A percentile compares a stretch with the other conserved stretches of the same genome.
Conservation (phyloP, 2,888 invertebrate species). For the Agelastica alni region DNA sequence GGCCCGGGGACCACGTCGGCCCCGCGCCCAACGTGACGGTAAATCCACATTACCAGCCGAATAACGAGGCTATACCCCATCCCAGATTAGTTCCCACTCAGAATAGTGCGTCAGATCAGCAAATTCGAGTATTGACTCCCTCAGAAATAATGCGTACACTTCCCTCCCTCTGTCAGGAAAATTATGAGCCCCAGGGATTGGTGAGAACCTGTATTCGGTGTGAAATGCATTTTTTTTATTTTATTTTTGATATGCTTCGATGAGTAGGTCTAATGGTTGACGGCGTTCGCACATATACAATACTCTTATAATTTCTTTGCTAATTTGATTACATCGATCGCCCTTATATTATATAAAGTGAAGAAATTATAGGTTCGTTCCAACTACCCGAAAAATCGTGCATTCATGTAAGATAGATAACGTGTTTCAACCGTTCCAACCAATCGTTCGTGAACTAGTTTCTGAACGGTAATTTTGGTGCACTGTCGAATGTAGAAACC, state of each 20-base stretch:
- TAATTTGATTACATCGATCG: too few relatives aligned
- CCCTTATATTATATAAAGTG: too few relatives aligned
- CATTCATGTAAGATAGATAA: too few relatives aligned
- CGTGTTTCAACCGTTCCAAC: too few relatives aligned
- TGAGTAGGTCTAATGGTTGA: conserved; percentile 24
- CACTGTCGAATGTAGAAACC: too few relatives aligned
- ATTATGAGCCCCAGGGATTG: conserved; percentile 63
- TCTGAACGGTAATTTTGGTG: too few relatives aligned
- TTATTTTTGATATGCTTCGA: conserved; percentile 22
- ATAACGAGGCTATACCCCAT: conserved; percentile 41
- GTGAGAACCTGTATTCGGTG: conserved; percentile 50
- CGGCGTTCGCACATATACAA: too few relatives aligned
- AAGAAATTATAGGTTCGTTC: neutral
- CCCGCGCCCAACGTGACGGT: conserved; percentile 73
- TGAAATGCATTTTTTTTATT: conserved; percentile 33
- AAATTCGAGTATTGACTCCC: conserved; percentile 86
- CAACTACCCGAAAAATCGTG: too few relatives aligned
- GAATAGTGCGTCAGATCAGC: conserved; percentile 67
- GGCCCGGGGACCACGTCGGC: conserved; percentile 61
- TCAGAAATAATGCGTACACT: conserved; percentile 90
- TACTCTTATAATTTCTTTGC: too few relatives aligned
- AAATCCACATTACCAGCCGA: conserved; percentile 61
- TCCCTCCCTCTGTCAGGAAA: conserved; percentile 79
- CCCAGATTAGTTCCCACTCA: conserved; percentile 56
- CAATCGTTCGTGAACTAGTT: too few relatives aligned